Percentiles rank a stretch among this genome's conserved stretches.
Evolutionary conservation across 2,888 invertebrate genomes (phyloP).

Genomic region (Gisinianus flammeolus): DNA sequence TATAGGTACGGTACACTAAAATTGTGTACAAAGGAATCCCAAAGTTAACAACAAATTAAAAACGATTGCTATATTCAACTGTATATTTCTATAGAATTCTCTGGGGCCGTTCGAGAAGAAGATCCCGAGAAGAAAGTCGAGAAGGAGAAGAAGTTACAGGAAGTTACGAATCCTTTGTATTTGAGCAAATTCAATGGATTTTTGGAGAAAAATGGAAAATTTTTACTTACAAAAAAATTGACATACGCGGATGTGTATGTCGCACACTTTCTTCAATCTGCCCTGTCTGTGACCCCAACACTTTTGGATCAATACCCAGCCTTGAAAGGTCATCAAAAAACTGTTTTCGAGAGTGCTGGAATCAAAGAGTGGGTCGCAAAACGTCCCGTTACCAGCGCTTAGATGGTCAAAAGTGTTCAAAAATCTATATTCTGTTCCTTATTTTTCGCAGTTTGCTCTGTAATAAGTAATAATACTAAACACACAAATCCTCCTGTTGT

Average conservation of each 20-base stretch:
- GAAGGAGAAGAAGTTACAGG: neutral
- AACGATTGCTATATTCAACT: neutral
- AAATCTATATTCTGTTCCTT: too few relatives aligned
- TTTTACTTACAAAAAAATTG: slow-evolving; percentile 18
- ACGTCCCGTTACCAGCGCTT: slow-evolving; percentile 32
- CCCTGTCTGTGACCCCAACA: neutral
- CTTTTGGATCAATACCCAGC: slow-evolving; percentile 21
- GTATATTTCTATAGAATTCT: neutral
- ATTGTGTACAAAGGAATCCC: neutral
- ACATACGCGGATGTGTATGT: slow-evolving; percentile 34
- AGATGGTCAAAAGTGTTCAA: too few relatives aligned
- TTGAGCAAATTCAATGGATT: slow-evolving; percentile 12
- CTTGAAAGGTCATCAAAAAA: slow-evolving; percentile 17
- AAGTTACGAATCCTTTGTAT: slow-evolving; percentile 6
- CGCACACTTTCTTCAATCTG: slow-evolving; percentile 19
- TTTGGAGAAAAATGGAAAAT: slow-evolving; percentile 20
- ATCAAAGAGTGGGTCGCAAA: slow-evolving; percentile 35
- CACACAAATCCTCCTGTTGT: too few relatives aligned
- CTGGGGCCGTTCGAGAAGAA: slow-evolving; percentile 3
- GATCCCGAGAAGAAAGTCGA: slow-evolving; percentile 21
- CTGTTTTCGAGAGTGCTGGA: slow-evolving; percentile 20
- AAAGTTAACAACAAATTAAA: neutral
- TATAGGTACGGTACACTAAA: too few relatives aligned
- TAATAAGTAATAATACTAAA: too few relatives aligned
- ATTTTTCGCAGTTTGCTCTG: too few relatives aligned